Evolutionary conservation across 2,797 vertebrate species (phyloP).

Genomic region (Sebastes diaconus): DNA sequence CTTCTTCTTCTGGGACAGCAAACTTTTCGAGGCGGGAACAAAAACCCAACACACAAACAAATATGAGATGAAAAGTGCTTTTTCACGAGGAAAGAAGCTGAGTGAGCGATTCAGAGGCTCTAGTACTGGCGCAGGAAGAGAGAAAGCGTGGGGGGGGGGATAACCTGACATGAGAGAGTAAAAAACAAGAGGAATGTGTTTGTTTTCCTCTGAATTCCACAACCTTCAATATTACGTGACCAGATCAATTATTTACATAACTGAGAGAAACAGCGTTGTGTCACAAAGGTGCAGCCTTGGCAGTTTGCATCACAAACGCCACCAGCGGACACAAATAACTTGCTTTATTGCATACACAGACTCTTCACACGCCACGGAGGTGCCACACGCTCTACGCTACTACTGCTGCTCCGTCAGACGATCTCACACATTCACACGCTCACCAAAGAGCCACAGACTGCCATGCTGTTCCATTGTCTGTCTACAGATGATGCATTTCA

Average conservation of each 20-base stretch:
- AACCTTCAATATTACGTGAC: slow-evolving; percentile 40
- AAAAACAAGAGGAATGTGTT: slow-evolving; percentile 40
- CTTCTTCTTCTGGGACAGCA: slow-evolving; percentile 67
- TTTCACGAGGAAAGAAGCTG: slow-evolving; percentile 66
- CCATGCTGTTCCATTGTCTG: slow-evolving; percentile 30
- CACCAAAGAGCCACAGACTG: slow-evolving; percentile 6
- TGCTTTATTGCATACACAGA: slow-evolving; percentile 9
- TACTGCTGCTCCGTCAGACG: neutral
- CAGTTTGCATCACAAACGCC: slow-evolving; percentile 25
- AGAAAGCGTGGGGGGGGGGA: neutral
- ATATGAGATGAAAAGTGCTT: slow-evolving; percentile 73
- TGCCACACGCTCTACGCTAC: neutral
- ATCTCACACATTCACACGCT: neutral
- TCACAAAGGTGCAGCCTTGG: slow-evolving; percentile 30
- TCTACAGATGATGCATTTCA: slow-evolving; percentile 60
- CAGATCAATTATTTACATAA: slow-evolving; percentile 66
- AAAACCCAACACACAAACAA: slow-evolving; percentile 58
- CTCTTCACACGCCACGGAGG: neutral
- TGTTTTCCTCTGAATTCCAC: slow-evolving; percentile 51
- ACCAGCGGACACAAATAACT: slow-evolving; percentile 9
- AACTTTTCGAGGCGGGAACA: slow-evolving; percentile 65
- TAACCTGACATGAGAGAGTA: slow-evolving; percentile 18
- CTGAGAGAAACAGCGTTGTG: slow-evolving; percentile 7
- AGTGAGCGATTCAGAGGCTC: slow-evolving; percentile 58
- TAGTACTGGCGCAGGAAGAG: slow-evolving; percentile 12